phyloP scores from a whole-genome alignment of 2,113 vertebrate genomes.

The Lophochroa leadbeateri region DNA sequence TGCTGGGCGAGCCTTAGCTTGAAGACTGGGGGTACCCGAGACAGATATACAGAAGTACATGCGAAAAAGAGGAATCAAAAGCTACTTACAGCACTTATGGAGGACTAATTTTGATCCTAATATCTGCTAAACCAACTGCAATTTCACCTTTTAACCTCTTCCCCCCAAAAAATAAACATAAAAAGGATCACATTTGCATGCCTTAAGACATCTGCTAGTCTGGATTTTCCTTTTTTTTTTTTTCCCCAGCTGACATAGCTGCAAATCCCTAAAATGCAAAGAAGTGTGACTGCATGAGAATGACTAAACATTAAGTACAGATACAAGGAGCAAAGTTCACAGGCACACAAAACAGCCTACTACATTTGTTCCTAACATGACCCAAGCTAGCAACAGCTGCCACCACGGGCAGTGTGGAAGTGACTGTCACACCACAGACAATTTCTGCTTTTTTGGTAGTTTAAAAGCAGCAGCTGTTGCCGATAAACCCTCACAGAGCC shows the following conservation, averaged over 20 bases:
- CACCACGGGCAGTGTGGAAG: background rate
- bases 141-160: background rate
- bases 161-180: background rate
- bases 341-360: background rate
- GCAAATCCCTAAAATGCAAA: background rate
- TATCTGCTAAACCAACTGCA: background rate
- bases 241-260: background rate
- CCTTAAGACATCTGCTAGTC: background rate
- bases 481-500: background rate
- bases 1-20: background rate
- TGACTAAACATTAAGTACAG: background rate
- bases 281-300: background rate
- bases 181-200: background rate
- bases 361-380: background rate
- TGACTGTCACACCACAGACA: background rate
- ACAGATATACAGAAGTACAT: background rate
- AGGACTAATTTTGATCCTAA: background rate
- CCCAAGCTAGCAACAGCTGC: background rate
- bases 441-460: background rate
- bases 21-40: background rate
- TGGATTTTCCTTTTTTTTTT: background rate
- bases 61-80: background rate
- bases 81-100: fast-evolving
- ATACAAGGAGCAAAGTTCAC: constrained; percentile 21
- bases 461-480: constrained; percentile 5